Evolutionary conservation across 1,140 invertebrate species (phyloP).

Genomic region (Drosophila elegans): DNA sequence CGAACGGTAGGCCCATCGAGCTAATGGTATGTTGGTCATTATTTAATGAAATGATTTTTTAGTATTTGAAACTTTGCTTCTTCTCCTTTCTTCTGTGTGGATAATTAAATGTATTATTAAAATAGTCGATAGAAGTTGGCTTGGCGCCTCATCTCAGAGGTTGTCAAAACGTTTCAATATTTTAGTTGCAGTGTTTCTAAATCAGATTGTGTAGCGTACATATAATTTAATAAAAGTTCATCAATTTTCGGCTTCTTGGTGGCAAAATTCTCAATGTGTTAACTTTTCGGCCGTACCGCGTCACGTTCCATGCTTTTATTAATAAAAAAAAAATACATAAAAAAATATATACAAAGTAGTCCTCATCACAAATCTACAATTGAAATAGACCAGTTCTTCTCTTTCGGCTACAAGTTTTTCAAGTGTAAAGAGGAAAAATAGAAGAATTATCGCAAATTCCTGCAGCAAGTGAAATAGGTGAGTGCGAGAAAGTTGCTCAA

Average conservation of each 20-base stretch:
- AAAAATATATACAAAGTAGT: constrained; percentile 19
- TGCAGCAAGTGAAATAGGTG: constrained; percentile 54
- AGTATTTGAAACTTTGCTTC: not conserved
- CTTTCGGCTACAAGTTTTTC: constrained; percentile 14
- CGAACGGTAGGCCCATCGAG: constrained; percentile 7
- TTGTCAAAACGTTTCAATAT: constrained; percentile 33
- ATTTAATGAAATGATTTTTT: too few relatives aligned
- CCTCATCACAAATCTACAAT: constrained; percentile 3
- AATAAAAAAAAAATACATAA: not conserved
- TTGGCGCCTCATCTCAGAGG: constrained; percentile 1
- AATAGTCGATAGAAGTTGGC: constrained; percentile 12
- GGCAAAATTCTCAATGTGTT: constrained; percentile 77
- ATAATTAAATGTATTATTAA: too few relatives aligned
- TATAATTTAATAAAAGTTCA: constrained; percentile 74
- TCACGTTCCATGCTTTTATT: constrained; percentile 57
- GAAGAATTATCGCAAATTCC: constrained; percentile 21
- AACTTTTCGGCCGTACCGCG: constrained; percentile 72
- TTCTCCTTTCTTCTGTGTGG: not conserved
- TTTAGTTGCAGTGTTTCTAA: constrained; percentile 74
- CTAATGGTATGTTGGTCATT: not conserved
- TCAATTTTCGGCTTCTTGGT: constrained; percentile 71
- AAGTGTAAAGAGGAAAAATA: constrained; percentile 1
- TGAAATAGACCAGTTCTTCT: constrained; percentile 4
- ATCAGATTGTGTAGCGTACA: constrained; percentile 79
- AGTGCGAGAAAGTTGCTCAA: constrained; percentile 41